Percentiles rank a stretch among this genome's conserved stretches.
Evolutionary conservation across 2,888 invertebrate genomes (phyloP).

Genomic region (Labia minor): DNA sequence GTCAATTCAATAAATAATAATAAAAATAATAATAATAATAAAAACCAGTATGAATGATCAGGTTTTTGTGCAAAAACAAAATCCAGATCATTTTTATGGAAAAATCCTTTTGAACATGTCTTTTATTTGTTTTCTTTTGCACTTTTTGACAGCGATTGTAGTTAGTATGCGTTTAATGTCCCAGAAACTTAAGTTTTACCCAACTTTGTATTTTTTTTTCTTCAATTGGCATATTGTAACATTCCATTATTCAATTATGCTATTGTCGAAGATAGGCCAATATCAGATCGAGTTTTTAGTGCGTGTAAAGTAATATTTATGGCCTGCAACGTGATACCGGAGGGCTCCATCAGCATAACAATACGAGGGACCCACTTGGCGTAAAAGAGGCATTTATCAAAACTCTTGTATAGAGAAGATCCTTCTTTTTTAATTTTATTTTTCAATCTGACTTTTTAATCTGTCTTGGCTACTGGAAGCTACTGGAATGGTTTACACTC

Average conservation of each 20-base stretch:
- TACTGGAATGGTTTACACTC: conserved; percentile 5
- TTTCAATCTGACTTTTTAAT: conserved; percentile 13
- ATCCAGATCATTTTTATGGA: not conserved
- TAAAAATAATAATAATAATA: too few relatives aligned
- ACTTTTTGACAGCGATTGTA: not conserved
- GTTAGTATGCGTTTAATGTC: not conserved
- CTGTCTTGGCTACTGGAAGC: not conserved
- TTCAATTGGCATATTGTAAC: not conserved
- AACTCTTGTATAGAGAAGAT: conserved; percentile 5
- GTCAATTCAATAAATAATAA: too few relatives aligned
- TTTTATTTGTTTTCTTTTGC: not conserved
- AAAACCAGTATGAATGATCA: too few relatives aligned
- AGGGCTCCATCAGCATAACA: conserved; percentile 5
- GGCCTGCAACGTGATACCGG: conserved; percentile 5
- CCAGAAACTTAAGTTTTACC: not conserved
- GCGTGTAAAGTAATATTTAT: conserved; percentile 7
- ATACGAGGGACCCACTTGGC: not conserved
- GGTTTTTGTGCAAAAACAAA: conserved; percentile 5
- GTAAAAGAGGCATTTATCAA: conserved; percentile 13
- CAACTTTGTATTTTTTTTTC: not conserved
- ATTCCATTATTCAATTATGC: conserved; percentile 7
- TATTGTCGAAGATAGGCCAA: not conserved
- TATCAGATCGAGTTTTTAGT: conserved; percentile 7
- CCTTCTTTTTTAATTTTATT: conserved; percentile 6
- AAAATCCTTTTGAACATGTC: not conserved